Conservation (phyloP, 1,140 invertebrate species). For the Cyrtorhinus lividipennis region DNA sequence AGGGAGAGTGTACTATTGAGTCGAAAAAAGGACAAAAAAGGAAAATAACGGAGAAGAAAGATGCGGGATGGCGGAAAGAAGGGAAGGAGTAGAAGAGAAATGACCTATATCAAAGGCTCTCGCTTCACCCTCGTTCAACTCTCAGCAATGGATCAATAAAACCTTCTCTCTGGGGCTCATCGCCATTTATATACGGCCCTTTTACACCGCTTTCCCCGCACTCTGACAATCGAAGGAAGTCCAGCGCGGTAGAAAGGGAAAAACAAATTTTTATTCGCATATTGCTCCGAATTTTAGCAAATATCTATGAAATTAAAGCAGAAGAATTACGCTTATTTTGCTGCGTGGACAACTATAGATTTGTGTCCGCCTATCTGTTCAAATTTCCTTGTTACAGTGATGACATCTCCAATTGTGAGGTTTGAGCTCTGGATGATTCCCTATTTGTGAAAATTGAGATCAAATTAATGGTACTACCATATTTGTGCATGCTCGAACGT, state of each 20-base stretch:
- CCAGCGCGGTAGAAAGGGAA: no score
- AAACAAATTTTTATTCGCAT: neutral
- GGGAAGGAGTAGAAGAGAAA: slow-evolving; percentile 8
- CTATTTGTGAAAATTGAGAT: no score
- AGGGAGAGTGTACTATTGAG: neutral
- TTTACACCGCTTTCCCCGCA: neutral
- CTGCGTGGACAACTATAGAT: no score
- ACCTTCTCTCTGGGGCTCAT: neutral
- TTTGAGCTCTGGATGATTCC: no score
- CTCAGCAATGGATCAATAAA: slow-evolving; percentile 14
- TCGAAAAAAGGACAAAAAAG: neutral
- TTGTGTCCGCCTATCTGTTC: no score
- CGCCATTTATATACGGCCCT: neutral
- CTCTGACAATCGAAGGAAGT: neutral
- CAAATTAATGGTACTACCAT: no score
- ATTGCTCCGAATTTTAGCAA: no score
- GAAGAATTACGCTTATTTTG: no score
- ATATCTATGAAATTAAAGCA: no score
- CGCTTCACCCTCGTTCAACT: slow-evolving; percentile 3
- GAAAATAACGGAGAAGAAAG: slow-evolving; percentile 1
- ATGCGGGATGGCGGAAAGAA: neutral
- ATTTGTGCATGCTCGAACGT: no score
- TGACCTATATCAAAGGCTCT: slow-evolving; percentile 8
- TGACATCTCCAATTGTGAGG: no score
- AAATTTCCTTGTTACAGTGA: no score